Conservation (phyloP, 2,113 vertebrate genomes). For the Taxidea taxus region DNA sequence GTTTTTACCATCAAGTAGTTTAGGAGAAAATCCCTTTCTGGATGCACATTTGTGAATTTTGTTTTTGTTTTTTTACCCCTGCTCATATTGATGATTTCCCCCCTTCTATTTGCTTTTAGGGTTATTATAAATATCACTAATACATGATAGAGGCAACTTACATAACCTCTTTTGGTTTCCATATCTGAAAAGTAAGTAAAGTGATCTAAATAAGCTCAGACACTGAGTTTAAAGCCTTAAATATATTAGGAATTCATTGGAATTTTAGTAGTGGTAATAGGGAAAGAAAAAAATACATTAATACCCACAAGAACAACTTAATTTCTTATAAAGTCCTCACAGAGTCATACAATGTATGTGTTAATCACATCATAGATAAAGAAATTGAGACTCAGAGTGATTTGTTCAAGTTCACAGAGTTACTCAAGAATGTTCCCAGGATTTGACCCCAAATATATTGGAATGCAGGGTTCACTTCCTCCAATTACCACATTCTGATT, state of each 20-base stretch:
- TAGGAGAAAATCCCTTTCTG: neutral
- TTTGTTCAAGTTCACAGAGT: neutral
- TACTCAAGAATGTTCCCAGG: neutral
- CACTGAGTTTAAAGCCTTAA: neutral
- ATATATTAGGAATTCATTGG: neutral
- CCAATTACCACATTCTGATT: neutral
- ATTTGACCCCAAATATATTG: neutral
- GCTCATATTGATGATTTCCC: neutral
- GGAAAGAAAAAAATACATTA: neutral
- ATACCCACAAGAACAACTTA: neutral
- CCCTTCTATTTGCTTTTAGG: neutral
- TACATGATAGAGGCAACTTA: neutral
- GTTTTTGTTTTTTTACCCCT: neutral
- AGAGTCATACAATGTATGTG: neutral
- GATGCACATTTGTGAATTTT: neutral
- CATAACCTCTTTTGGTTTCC: neutral
- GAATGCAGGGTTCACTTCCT: neutral
- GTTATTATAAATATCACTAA: neutral
- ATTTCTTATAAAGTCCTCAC: slow-evolving; percentile 16
- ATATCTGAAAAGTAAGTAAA: neutral
- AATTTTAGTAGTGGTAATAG: neutral
- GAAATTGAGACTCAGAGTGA: neutral
- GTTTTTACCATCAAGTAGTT: neutral
- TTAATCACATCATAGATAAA: neutral
- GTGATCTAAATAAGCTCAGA: neutral